phyloP scores from a whole-genome alignment of 2,113 vertebrate species.

The Pangasianodon hypophthalmus region DNA sequence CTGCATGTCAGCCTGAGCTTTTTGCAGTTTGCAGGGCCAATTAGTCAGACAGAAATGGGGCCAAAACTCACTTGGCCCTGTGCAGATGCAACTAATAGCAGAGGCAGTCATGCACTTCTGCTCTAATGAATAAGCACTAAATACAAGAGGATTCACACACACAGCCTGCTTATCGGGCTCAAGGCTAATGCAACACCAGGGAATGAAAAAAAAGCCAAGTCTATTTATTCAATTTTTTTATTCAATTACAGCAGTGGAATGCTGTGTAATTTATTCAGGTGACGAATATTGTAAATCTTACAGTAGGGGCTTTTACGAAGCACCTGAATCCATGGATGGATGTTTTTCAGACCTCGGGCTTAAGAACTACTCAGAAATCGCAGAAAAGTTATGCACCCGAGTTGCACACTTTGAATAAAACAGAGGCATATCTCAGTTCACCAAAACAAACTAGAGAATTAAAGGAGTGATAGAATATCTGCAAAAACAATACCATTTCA shows the following conservation, averaged over 20 bases:
- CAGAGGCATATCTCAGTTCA: not conserved
- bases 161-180: not conserved
- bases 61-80: constrained; percentile 47
- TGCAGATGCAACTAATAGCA: constrained; percentile 62
- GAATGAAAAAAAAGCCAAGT: not conserved
- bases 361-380: not conserved
- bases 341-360: not conserved
- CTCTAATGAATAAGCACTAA: constrained; percentile 43
- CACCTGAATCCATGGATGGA: not conserved
- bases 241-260: not conserved
- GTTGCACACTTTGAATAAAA: not conserved
- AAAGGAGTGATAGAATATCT: not conserved
- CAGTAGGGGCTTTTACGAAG: not conserved
- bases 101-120: constrained; percentile 56
- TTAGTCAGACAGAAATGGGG: constrained; percentile 57
- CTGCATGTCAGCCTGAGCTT: constrained; percentile 52
- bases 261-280: not conserved
- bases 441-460: not conserved
- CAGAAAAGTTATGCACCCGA: not conserved
- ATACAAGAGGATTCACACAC: constrained; percentile 16
- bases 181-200: not conserved
- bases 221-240: not conserved
- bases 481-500: not conserved
- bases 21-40: constrained; percentile 59
- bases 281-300: not conserved